A percentile compares a stretch with the other conserved stretches of the same genome.
Evolutionary conservation across 2,113 vertebrate genomes (phyloP).

Genomic region (Isichthys henryi): DNA sequence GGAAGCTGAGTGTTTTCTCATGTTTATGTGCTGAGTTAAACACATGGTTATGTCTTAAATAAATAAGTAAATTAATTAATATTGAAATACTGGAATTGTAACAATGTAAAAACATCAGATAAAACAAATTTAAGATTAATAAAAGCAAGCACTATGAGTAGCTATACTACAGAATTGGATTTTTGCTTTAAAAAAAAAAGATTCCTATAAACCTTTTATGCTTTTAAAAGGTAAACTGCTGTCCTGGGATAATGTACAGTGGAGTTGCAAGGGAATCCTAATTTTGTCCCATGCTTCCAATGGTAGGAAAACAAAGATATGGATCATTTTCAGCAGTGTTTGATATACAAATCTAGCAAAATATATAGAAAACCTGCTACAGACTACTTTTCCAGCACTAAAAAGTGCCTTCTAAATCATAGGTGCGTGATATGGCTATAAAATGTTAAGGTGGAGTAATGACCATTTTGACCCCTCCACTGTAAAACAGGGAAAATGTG

Average conservation of each 20-base stretch:
- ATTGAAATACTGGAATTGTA: neutral
- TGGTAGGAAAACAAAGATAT: neutral
- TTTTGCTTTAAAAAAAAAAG: neutral
- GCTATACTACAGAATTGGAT: neutral
- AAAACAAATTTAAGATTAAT: neutral
- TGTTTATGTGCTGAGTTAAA: neutral
- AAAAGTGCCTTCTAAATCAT: neutral
- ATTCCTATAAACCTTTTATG: neutral
- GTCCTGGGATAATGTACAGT: neutral
- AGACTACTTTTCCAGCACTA: neutral
- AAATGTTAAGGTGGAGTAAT: slow-evolving; percentile 23
- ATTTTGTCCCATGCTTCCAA: neutral
- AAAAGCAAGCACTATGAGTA: neutral
- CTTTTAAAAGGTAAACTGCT: neutral
- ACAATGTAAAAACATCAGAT: neutral
- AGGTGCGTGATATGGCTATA: neutral
- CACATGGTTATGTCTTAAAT: neutral
- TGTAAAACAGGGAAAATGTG: neutral
- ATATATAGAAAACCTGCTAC: neutral
- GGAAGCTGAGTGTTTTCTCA: neutral
- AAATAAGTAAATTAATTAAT: neutral
- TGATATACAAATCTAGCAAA: neutral
- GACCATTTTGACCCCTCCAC: neutral
- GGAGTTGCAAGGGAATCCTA: neutral
- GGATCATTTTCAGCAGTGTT: neutral